A percentile compares a stretch with the other conserved stretches of the same genome.
phyloP scores from a whole-genome alignment of 2,113 vertebrate species.

The Deroptyus accipitrinus region DNA sequence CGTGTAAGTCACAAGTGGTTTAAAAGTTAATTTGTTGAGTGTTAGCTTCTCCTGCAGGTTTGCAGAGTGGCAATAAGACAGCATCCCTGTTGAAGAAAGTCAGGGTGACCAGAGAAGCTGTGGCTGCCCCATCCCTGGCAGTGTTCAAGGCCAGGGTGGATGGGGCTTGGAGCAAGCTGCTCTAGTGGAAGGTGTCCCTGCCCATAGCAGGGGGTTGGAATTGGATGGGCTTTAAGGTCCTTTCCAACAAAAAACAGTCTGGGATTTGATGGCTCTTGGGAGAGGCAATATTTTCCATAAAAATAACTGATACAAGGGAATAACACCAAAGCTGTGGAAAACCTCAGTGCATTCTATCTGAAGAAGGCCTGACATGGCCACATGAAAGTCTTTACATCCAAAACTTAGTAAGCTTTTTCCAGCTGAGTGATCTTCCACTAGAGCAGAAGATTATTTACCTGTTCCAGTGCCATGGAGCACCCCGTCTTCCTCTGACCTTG shows the following conservation, averaged over 20 bases:
- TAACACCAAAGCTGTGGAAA: neutral
- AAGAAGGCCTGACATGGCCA: neutral
- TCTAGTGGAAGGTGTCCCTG: neutral
- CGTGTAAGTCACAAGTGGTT: neutral
- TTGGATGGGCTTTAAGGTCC: neutral
- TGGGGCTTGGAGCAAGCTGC: neutral
- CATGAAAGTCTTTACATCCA: neutral
- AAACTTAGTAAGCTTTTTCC: neutral
- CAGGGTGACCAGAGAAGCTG: neutral
- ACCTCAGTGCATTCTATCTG: neutral
- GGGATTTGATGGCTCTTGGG: neutral
- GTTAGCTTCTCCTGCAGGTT: neutral
- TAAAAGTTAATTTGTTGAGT: accelerated
- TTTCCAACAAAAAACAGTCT: neutral
- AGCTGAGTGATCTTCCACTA: neutral
- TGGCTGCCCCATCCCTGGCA: neutral
- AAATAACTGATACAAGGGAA: neutral
- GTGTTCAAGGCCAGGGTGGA: neutral
- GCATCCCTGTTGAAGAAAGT: neutral
- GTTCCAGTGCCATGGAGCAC: neutral
- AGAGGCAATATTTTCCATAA: neutral
- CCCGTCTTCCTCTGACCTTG: accelerated
- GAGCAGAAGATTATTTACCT: neutral
- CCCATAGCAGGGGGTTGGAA: neutral
- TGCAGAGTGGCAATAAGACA: neutral